Conservation (phyloP, 2,113 vertebrate genomes). For the Clarias magur region DNA sequence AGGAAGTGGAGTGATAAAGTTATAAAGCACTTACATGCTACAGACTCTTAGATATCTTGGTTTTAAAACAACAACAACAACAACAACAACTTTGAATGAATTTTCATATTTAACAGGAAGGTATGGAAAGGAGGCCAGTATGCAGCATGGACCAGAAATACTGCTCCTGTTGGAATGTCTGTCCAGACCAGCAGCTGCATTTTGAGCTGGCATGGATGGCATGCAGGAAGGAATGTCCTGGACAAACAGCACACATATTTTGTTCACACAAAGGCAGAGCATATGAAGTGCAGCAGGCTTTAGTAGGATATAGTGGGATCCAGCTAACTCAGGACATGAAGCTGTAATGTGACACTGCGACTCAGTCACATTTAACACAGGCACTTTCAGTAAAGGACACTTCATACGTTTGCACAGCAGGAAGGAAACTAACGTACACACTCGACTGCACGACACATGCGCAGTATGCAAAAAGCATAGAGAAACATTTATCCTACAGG, state of each 20-base stretch:
- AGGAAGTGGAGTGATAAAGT: neutral
- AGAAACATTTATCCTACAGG: no score
- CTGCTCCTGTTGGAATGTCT: neutral
- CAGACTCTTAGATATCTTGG: neutral
- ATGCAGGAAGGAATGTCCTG: conserved; percentile 12
- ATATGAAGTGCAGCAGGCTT: neutral
- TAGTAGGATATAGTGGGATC: neutral
- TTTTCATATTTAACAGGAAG: neutral
- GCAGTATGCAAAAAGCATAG: neutral
- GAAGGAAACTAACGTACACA: neutral
- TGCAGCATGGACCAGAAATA: neutral
- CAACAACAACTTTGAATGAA: neutral
- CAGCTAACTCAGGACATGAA: neutral
- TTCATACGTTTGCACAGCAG: neutral
- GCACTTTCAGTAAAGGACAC: neutral
- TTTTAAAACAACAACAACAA: neutral
- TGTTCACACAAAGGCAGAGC: neutral
- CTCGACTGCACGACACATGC: neutral
- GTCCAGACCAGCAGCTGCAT: conserved; percentile 7
- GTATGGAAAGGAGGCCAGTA: neutral
- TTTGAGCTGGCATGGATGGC: neutral
- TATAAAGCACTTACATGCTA: neutral
- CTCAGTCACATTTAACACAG: neutral
- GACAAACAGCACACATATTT: neutral
- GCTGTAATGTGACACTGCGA: conserved; percentile 29